Evolutionary conservation across 1,140 invertebrate genomes (phyloP), one percentile per base, ranked within the genome.

Genomic region (Aphelenchoides avenae): DNA sequence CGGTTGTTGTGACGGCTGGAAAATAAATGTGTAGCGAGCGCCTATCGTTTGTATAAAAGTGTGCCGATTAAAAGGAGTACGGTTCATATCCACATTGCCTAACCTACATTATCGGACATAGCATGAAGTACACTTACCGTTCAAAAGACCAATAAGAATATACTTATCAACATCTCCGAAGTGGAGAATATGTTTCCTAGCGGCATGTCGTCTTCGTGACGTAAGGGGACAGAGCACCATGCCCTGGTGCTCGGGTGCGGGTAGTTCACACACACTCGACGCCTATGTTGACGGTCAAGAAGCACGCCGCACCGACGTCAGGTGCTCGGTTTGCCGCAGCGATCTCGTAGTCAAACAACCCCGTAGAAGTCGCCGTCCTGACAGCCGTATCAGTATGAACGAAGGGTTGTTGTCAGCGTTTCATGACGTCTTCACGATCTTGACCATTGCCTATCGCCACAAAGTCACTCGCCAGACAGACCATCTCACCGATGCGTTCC

Each of bases 211-310:
- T 55, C 31, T 75, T 72, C 11, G 71, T 53, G 26, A 75, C 61
- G 50, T 64, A 71, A 5, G 65, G 29, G n/a, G n/a, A n/a, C n/a
- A n/a, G n/a, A n/a, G n/a, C n/a, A n/a, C n/a, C n/a, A n/a, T n/a
- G n/a, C n/a, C n/a, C n/a, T n/a, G n/a, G n/a, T n/a, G n/a, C n/a
- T n/a, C n/a, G n/a, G n/a, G 13, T 60, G 51, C 53, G 60, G 52
- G 52, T 75, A 75, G 49, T 75, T 75, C 11, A 70, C 43, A 42
- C 73, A 73, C 73, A 75, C 9, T 75, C 73, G 11, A 34, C 39
- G 18, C 71, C 71, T 6, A 68, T 59, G 40, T 58, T 68, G 37
- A 75, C 73, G 18, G 73, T 75, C 52, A 77, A 48, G 41, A 68
- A 64, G n/a, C 64, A 37, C 13, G 64, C 46, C 27, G 68, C 40